Percentiles rank a stretch among this genome's conserved stretches.
Conservation (phyloP, 2,113 vertebrate species). For the Sapajus apella region DNA sequence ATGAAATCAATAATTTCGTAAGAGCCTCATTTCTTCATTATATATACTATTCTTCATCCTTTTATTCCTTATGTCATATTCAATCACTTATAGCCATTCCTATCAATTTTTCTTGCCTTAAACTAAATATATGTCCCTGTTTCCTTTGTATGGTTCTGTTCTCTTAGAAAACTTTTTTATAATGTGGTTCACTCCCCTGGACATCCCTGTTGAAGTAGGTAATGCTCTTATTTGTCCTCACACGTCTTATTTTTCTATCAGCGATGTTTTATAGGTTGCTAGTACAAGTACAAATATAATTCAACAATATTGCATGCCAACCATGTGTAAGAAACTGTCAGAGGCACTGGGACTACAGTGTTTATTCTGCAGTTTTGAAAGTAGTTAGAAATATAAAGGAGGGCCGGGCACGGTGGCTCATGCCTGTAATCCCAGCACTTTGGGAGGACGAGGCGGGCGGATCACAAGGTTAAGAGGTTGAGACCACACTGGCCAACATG, state of each 20-base stretch:
- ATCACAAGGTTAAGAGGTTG: too few species aligned
- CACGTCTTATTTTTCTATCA: neutral
- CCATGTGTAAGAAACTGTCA: neutral
- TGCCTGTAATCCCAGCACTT: too few species aligned
- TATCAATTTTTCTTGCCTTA: neutral
- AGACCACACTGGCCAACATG: too few species aligned
- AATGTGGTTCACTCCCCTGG: neutral
- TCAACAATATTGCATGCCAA: neutral
- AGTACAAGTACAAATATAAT: neutral
- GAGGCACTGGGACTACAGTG: neutral
- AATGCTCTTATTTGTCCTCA: neutral
- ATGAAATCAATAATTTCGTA: neutral
- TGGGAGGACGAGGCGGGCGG: too few species aligned
- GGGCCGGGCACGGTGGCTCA: too few species aligned
- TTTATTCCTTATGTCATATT: neutral
- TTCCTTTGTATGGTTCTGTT: neutral
- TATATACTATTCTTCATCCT: neutral
- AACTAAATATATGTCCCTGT: neutral
- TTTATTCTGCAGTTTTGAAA: neutral
- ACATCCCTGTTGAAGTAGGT: neutral
- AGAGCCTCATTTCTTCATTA: neutral
- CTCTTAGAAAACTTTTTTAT: neutral
- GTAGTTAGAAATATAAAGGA: neutral
- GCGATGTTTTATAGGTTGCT: neutral
- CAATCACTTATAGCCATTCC: neutral